Base-by-base conservation (phyloP, 2,888 invertebrate genomes). In the Oxyteleia sp. region DNA sequence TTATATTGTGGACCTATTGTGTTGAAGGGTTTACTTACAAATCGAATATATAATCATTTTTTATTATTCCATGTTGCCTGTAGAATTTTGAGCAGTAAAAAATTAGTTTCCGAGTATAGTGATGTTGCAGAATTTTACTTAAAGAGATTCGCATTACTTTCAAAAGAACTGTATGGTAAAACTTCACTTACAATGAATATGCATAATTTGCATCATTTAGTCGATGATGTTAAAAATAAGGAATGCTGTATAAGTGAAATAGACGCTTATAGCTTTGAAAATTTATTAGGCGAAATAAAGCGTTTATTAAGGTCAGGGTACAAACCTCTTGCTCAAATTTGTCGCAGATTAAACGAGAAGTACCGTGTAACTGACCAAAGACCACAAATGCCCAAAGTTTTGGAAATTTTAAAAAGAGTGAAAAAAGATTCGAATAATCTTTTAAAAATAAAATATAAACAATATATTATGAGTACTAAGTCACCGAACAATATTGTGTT, bases 261-360 rank as follows among this genome's bases (percentile, higher is more conserved):
- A 3, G 8, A 1, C 4, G 16, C 16, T 16, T 20, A 4, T n/a
- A 1, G 2, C 13, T 38, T 38, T 38, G 38, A 38, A n/a, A 38
- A 38, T 38, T 11, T n/a, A 38, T 38, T 38, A n/a, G 38, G 38
- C 0, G 4, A 29, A 15, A 53, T 53, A 8, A 53, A 53, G 15
- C 20, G 15, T 4, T 29, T 16, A 13, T 29, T 53, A 4, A 53
- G 53, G 15, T 53, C 53, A 13, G 53, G 53, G 13, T 15, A 53
- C 16, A 53, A 16, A 13, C 53, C 29, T 32, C 53, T 53, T 32
- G 53, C 32, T n/a, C 32, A 53, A 16, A 10, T 10, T 16, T 53
- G 53, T 15, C 11, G 8, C 1, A 53, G 53, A 29, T 16, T 53
- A 26, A 10, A 11, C 11, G 53, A 53, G 11, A 29, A 15, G 15